Evolutionary conservation across 2,113 vertebrate genomes (phyloP).

Genomic region (Fregetta grallaria): DNA sequence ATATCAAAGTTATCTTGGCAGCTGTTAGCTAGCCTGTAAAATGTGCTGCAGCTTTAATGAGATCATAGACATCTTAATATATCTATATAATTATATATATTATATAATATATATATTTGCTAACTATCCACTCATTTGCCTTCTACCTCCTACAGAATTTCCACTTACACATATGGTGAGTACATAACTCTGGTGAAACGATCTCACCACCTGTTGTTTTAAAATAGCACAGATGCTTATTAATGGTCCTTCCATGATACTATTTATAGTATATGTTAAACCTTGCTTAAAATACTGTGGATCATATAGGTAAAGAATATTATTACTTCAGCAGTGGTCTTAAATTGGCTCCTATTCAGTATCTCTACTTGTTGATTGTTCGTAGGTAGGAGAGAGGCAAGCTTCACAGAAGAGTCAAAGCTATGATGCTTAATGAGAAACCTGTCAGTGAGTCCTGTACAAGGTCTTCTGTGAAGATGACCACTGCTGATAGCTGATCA

Average conservation of each 20-base stretch:
- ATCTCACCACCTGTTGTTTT: slow-evolving; percentile 66
- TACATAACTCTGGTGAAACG: slow-evolving; percentile 52
- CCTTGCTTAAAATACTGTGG: slow-evolving; percentile 56
- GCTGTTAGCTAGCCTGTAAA: slow-evolving; percentile 7
- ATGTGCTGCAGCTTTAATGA: slow-evolving; percentile 53
- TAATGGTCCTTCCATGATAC: slow-evolving; percentile 54
- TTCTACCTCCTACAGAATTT: slow-evolving; percentile 59
- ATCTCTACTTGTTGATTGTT: neutral
- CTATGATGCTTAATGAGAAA: neutral
- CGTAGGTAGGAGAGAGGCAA: neutral
- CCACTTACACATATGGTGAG: slow-evolving; percentile 59
- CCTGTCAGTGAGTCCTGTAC: neutral
- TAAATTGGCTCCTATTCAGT: neutral
- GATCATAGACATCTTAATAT: slow-evolving; percentile 36
- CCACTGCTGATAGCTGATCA: neutral
- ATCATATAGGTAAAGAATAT: slow-evolving; percentile 52
- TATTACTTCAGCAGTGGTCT: slow-evolving; percentile 32
- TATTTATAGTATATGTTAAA: slow-evolving; percentile 59
- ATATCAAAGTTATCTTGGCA: neutral
- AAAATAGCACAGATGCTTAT: slow-evolving; percentile 64
- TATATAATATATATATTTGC: slow-evolving; percentile 56
- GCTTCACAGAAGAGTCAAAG: neutral
- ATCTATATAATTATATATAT: slow-evolving; percentile 37
- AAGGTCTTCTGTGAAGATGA: neutral
- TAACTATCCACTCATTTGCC: slow-evolving; percentile 56